phyloP scores from a whole-genome alignment of 1,140 invertebrate species.

The Bilobella aurantiaca region DNA sequence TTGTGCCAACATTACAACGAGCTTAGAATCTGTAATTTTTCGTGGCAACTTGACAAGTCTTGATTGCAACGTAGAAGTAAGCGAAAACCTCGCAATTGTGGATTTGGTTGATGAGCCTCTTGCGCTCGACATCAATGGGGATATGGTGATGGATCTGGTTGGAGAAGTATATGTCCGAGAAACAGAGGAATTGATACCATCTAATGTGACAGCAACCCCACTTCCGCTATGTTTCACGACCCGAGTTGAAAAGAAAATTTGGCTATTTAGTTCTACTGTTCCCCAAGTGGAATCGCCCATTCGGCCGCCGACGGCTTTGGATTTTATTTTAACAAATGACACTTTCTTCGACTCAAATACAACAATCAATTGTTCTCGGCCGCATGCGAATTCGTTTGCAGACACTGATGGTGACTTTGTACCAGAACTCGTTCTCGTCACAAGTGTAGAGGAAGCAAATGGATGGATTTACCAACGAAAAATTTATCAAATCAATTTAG shows the following conservation, averaged over 20 bases:
- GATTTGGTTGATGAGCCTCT: constrained; percentile 65
- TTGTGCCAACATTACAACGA: not conserved
- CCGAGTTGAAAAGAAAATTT: constrained; percentile 46
- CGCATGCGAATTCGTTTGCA: constrained; percentile 68
- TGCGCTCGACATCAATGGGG: constrained; percentile 76
- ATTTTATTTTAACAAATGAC: not conserved
- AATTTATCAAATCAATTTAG: not conserved
- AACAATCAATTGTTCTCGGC: constrained; percentile 29
- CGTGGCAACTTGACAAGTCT: constrained; percentile 36
- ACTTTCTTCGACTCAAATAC: not conserved
- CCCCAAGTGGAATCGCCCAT: constrained; percentile 34
- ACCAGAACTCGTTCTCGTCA: constrained; percentile 67
- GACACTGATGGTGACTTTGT: constrained; percentile 74
- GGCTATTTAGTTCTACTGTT: constrained; percentile 52
- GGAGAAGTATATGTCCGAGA: constrained; percentile 44
- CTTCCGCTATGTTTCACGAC: no score
- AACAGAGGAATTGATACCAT: not conserved
- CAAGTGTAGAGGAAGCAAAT: constrained; percentile 43
- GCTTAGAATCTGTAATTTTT: constrained; percentile 37
- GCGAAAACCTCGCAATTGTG: constrained; percentile 36
- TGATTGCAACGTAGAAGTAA: constrained; percentile 20
- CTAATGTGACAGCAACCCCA: no score
- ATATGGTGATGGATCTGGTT: constrained; percentile 90
- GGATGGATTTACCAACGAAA: not conserved
- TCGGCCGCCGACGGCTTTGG: not conserved